Evolutionary conservation across 2,888 invertebrate genomes (phyloP), one percentile per base, ranked within the genome.

Genomic region (Archips xylosteana): DNA sequence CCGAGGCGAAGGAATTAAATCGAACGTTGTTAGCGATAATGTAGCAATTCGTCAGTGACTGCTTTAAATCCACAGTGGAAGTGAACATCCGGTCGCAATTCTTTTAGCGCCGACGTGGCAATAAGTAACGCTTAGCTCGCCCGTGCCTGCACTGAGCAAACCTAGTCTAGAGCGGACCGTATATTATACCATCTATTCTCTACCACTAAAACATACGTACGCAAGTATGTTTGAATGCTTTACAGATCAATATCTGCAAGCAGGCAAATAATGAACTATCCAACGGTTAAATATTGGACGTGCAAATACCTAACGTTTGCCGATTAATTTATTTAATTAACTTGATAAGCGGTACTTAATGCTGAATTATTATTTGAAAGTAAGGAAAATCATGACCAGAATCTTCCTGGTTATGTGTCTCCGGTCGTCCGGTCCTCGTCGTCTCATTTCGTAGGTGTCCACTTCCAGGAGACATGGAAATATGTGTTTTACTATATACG

Each of bases 21-120:
- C 84, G 87, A 88, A 86, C 71, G 83, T 82, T 86, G 90, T 89
- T 90, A 89, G 83, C 88, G 87, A 87, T 90, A 91, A 90, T 90
- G 90, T 88, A 86, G 87, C 89, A 78, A 91, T 91, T 86, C 85
- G 85, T 91, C 91, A 91, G 87, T 89, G 90, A 86, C 89, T 86
- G 85, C 81, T 88, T 88, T 88, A 91, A 90, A 87, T 88, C 90
- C 87, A 82, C 83, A 84, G 82, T 82, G 85, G 86, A 85, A 88
- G 88, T 84, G 84, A 86, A 81, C 87, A 86, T 86, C 85, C 87
- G 84, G 79, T 81, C 80, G 88, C 88, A 85, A 89, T 87, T 78
- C 83, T 84, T 88, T 87, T 81, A 83, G 78, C 80, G 84, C 81
- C 82, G 86, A 86, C 74, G 60, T 47, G 68, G 78, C 78, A 75